A percentile compares a stretch with the other conserved stretches of the same genome.
Conservation (phyloP, 2,888 invertebrate species). For the Ctena decussata region DNA sequence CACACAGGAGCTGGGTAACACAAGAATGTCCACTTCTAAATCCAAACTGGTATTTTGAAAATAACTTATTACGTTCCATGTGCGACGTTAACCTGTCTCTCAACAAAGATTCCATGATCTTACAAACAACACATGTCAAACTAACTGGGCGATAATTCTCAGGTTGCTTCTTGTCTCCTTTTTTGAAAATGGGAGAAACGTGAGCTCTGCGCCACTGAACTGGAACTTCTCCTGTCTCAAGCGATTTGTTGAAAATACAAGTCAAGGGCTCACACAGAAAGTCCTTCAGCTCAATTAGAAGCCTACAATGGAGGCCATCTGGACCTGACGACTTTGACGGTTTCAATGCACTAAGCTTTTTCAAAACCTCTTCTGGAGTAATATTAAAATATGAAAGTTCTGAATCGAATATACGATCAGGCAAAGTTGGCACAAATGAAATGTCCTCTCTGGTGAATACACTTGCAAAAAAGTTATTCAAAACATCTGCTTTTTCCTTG, state of each 20-base stretch:
- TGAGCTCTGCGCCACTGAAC: not conserved
- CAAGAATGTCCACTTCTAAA: constrained; percentile 7
- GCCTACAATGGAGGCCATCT: constrained; percentile 2
- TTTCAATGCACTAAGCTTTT: not conserved
- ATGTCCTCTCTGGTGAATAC: not conserved
- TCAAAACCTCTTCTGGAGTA: not conserved
- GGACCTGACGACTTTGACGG: constrained; percentile 4
- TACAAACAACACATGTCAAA: constrained; percentile 16
- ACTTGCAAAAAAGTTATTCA: constrained; percentile 9
- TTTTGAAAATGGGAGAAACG: constrained; percentile 15
- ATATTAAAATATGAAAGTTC: not conserved
- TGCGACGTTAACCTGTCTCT: constrained; percentile 16
- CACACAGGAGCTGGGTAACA: not conserved
- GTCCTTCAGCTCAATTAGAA: constrained; percentile 10
- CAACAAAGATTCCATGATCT: constrained; percentile 18
- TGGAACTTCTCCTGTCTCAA: constrained; percentile 1
- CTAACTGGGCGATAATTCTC: constrained; percentile 20
- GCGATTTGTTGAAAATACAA: constrained; percentile 18
- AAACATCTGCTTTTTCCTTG: constrained; percentile 13
- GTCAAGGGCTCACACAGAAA: not conserved
- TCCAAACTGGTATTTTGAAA: constrained; percentile 9
- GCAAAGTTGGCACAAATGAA: not conserved
- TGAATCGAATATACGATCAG: not conserved
- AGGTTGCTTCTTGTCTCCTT: constrained; percentile 12
- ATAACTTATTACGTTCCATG: constrained; percentile 15